These are phyloP conservation scores for Yponomeuta cagnagella DNA, from an alignment of 2,888 invertebrate genomes.

Conservation along the genomic window DNA sequence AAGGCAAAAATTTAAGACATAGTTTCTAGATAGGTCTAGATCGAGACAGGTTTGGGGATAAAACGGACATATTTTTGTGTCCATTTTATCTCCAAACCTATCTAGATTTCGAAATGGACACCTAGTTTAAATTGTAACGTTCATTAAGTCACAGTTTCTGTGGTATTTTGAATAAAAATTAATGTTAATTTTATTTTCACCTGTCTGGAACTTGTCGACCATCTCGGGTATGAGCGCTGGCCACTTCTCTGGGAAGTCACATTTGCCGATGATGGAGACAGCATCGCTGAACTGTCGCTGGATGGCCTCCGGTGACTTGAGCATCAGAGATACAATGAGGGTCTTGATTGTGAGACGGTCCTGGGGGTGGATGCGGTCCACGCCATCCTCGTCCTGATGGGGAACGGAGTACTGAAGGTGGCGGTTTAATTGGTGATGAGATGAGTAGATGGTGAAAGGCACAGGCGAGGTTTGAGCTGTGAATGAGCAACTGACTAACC, in stretches of 20 bases:
- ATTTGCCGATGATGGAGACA: constrained; percentile 95
- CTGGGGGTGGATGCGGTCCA: constrained; percentile 85
- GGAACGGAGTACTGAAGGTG: not conserved
- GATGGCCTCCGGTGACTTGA: constrained; percentile 91
- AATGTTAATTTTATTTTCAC: constrained; percentile 35
- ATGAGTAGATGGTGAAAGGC: not conserved
- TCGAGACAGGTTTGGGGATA: too few relatives aligned
- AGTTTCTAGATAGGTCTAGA: too few relatives aligned
- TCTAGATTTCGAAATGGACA: too few relatives aligned
- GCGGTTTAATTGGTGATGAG: not conserved
- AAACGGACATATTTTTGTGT: too few relatives aligned
- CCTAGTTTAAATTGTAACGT: too few relatives aligned
- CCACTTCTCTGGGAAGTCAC: constrained; percentile 98
- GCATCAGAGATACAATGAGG: constrained; percentile 93
- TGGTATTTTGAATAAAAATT: too few relatives aligned
- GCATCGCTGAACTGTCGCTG: constrained; percentile 97
- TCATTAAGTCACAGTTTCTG: not conserved
- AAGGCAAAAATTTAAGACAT: too few relatives aligned
- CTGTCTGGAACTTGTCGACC: constrained; percentile 92
- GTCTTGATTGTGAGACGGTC: constrained; percentile 90
- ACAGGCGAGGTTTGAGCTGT: not conserved
- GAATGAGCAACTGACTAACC: not conserved
- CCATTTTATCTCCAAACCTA: too few relatives aligned
- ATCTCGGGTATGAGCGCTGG: constrained; percentile 93
- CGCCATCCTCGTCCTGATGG: constrained; percentile 80